These are phyloP conservation scores for Bibio marci DNA, from an alignment of 2,888 invertebrate genomes.

Conservation along the genomic window DNA sequence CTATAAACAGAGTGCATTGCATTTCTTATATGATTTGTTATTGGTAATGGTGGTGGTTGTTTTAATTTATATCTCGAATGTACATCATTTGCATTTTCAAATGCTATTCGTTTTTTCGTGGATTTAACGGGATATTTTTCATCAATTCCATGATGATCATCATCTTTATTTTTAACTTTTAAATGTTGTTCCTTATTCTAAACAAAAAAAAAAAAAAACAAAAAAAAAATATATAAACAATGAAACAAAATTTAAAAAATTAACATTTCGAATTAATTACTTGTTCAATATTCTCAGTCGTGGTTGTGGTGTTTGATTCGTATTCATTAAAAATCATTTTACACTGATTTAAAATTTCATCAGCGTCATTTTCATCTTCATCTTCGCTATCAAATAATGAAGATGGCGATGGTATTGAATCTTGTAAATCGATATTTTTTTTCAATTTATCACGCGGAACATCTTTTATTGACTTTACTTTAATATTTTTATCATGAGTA, in stretches of 20 bases:
- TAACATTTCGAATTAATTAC: background rate
- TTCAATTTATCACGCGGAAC: slow-evolving; percentile 14
- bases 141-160: slow-evolving; percentile 16
- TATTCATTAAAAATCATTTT: slow-evolving; percentile 74
- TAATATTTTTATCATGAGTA: slow-evolving; percentile 15
- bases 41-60: slow-evolving; percentile 30
- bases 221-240: background rate
- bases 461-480: slow-evolving; percentile 16
- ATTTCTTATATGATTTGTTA: slow-evolving; percentile 35
- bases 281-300: too few species aligned
- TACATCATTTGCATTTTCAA: slow-evolving; percentile 37
- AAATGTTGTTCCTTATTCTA: slow-evolving; percentile 6
- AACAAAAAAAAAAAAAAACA: slow-evolving; percentile 3
- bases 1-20: slow-evolving; percentile 33
- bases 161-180: slow-evolving; percentile 24
- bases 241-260: background rate
- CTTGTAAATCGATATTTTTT: slow-evolving; percentile 17
- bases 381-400: slow-evolving; percentile 14
- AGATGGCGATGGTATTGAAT: slow-evolving; percentile 16
- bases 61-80: background rate
- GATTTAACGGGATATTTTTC: slow-evolving; percentile 14
- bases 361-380: slow-evolving; percentile 32
- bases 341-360: slow-evolving; percentile 65
- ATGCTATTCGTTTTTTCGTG: slow-evolving; percentile 55
- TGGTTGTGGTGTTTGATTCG: slow-evolving; percentile 26